Evolutionary conservation across 1,140 invertebrate species (phyloP).

Genomic region (Nomia melanderi): DNA sequence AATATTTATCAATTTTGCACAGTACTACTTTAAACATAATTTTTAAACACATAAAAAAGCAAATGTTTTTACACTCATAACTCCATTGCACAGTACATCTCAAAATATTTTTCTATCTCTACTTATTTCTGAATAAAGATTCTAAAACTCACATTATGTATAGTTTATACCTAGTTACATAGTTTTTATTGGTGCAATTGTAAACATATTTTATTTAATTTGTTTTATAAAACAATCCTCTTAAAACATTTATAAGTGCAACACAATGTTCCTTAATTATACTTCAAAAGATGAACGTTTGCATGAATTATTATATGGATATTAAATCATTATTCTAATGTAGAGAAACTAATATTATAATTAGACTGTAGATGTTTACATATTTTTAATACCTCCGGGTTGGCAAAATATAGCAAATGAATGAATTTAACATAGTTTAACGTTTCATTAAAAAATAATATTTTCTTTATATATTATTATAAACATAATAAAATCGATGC

Average conservation of each 20-base stretch:
- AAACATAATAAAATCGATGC: too few species aligned
- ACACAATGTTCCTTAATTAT: neutral
- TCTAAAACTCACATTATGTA: neutral
- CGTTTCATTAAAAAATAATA: too few species aligned
- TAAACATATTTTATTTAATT: neutral
- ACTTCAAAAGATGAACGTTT: neutral
- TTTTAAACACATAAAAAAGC: conserved; percentile 42
- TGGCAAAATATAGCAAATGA: too few species aligned
- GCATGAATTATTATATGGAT: neutral
- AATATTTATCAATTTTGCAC: conserved; percentile 45
- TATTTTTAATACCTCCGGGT: too few species aligned
- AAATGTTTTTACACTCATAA: conserved; percentile 33
- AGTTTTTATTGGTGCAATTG: neutral
- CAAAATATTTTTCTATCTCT: conserved; percentile 9
- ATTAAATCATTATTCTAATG: conserved; percentile 5
- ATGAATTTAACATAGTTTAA: too few species aligned
- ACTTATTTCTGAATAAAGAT: neutral
- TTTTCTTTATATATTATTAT: too few species aligned
- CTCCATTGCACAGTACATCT: conserved; percentile 56
- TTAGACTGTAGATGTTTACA: neutral
- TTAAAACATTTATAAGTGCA: neutral
- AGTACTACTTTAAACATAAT: conserved; percentile 50
- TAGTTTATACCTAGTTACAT: neutral
- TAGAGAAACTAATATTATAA: conserved; percentile 6
- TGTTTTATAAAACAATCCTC: neutral